These are phyloP conservation scores for Leuciscus waleckii DNA, from an alignment of 2,797 vertebrate genomes.

Conservation along the genomic window DNA sequence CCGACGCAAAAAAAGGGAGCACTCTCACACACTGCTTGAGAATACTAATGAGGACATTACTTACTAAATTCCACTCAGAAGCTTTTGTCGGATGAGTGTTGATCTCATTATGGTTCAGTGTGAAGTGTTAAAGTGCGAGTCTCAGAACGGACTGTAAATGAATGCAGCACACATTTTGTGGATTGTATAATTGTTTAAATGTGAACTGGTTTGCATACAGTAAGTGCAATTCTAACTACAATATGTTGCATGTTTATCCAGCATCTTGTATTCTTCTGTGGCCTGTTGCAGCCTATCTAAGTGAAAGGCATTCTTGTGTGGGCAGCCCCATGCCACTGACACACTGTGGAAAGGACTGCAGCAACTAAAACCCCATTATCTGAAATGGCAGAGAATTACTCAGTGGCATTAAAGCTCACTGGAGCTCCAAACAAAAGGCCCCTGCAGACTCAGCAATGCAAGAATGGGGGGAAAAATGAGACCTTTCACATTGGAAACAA, in stretches of 20 bases:
- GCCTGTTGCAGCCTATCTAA: background rate
- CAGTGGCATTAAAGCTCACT: slow-evolving; percentile 65
- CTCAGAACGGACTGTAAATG: background rate
- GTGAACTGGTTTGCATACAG: background rate
- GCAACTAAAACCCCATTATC: slow-evolving; percentile 71
- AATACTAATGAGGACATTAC: slow-evolving; percentile 41
- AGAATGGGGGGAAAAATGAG: slow-evolving; percentile 49
- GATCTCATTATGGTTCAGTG: slow-evolving; percentile 14
- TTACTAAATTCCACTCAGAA: slow-evolving; percentile 13
- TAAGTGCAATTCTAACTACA: background rate
- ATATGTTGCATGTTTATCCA: background rate
- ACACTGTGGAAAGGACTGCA: slow-evolving; percentile 57
- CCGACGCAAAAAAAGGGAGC: background rate
- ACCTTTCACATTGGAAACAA: slow-evolving; percentile 55
- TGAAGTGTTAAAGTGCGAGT: background rate
- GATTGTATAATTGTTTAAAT: background rate
- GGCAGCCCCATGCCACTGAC: slow-evolving; percentile 65
- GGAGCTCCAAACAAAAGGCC: slow-evolving; percentile 64
- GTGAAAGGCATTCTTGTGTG: slow-evolving; percentile 70
- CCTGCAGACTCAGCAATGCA: slow-evolving; percentile 64
- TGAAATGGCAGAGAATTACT: slow-evolving; percentile 69
- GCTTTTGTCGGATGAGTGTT: slow-evolving; percentile 10
- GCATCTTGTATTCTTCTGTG: background rate
- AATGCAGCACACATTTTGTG: background rate
- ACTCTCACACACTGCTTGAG: slow-evolving; percentile 25